Percentiles rank a stretch among this genome's conserved stretches.
phyloP scores from a whole-genome alignment of 2,888 invertebrate species.

The Macrosiphum euphorbiae region DNA sequence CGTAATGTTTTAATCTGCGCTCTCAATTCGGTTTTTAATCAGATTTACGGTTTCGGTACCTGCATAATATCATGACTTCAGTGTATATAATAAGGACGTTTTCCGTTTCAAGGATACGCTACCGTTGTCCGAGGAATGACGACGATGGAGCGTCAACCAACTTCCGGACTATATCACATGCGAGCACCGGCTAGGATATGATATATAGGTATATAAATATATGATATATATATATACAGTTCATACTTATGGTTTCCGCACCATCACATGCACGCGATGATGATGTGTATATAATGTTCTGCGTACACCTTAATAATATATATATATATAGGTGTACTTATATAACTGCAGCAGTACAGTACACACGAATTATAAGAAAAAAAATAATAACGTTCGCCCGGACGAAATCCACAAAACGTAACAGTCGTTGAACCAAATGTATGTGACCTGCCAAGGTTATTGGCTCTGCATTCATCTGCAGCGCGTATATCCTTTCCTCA shows the following conservation, averaged over 20 bases:
- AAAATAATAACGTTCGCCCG: slow-evolving; percentile 41
- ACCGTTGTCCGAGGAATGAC: slow-evolving; percentile 8
- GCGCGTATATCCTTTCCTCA: slow-evolving; percentile 47
- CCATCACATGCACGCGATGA: background rate
- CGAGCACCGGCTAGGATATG: background rate
- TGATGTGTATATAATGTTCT: slow-evolving; percentile 3
- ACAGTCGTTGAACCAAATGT: slow-evolving; percentile 63
- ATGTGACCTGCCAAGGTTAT: slow-evolving; percentile 61
- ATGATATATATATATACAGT: background rate
- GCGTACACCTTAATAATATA: background rate
- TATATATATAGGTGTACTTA: background rate
- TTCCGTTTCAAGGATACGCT: background rate
- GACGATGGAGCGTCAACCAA: slow-evolving; percentile 8
- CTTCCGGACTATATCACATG: slow-evolving; percentile 11
- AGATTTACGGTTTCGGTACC: background rate
- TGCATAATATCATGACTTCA: background rate
- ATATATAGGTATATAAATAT: background rate
- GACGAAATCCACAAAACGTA: slow-evolving; percentile 58
- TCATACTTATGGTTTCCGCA: background rate
- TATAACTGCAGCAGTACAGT: background rate
- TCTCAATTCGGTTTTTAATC: background rate
- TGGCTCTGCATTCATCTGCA: slow-evolving; percentile 42
- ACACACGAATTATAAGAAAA: background rate
- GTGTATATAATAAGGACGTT: background rate
- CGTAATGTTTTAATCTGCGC: background rate